Base-by-base conservation (phyloP, 1,140 invertebrate genomes). In the Megathymus violae region DNA sequence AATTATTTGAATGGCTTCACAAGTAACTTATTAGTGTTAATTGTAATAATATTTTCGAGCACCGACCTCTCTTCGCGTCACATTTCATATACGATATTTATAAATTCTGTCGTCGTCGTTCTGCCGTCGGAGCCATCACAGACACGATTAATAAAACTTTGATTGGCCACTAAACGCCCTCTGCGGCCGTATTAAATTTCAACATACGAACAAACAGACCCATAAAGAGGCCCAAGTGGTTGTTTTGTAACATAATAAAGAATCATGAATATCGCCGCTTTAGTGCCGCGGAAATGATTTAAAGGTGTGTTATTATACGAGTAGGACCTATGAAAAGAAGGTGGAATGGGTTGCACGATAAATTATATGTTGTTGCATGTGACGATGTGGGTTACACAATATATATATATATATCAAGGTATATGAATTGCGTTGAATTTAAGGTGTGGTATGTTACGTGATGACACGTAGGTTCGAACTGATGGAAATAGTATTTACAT, bases 281-380 rank as follows among this genome's bases (percentile, higher is more conserved):
- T 43, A 56, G 52, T 56, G 52, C 52, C 40, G 40, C 52, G 40
- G 52, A 56, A 56, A 56, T 56, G 52, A 56, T 56, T 56, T 56
- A 56, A 56, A 56, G 52, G 52, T 56, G 52, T 56, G 40, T 56
- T 56, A 56, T 56, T 56, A 56, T n/a, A n/a, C n/a, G n/a, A n/a
- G n/a, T 56, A 40, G 47, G 7, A 25, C 17, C 22, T 14, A 17
- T 43, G 51, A 51, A 34, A 34, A 50, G 38, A 34, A 25, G 51
- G 10, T 51, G 15, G n/a, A n/a, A 43, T 27, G 38, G 7, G 25
- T 27, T 31, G n/a, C 9, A 3, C 3, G 9, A 46, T n/a, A 27
- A 14, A 27, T 14, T 16, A 50, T 27, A 48, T 36, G 16, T n/a
- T 25, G 11, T 40, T 44, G 64, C 64, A 63, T 67, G 61, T 63